phyloP scores from a whole-genome alignment of 2,113 vertebrate genomes.

The Microtus ochrogaster region DNA sequence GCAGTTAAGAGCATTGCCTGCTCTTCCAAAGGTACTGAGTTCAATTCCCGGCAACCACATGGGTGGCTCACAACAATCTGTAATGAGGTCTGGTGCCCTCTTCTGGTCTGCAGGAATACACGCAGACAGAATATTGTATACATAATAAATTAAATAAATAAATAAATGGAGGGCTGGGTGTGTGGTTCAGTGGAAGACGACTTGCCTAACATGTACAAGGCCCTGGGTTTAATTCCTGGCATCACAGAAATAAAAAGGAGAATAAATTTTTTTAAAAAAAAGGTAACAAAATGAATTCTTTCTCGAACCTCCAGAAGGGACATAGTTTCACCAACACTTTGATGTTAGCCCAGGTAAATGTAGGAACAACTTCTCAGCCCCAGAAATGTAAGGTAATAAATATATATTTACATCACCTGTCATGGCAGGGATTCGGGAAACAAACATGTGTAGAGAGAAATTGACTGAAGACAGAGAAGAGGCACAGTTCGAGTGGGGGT shows the following conservation, averaged over 20 bases:
- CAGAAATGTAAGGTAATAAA: conserved; percentile 6
- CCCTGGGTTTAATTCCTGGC: neutral
- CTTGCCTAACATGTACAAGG: neutral
- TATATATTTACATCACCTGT: neutral
- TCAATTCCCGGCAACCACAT: too few relatives aligned
- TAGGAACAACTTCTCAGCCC: conserved; percentile 14
- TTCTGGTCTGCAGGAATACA: too few relatives aligned
- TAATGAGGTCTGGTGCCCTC: too few relatives aligned
- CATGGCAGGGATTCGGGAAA: neutral
- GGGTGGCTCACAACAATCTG: too few relatives aligned
- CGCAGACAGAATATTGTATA: too few relatives aligned
- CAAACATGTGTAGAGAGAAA: conserved; percentile 33
- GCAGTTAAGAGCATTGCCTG: too few relatives aligned
- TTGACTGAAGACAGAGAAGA: neutral
- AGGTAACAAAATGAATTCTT: neutral
- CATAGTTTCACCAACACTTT: neutral
- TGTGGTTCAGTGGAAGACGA: neutral
- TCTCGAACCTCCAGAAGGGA: neutral
- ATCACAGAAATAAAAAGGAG: neutral
- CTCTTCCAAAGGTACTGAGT: too few relatives aligned
- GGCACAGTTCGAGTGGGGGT: neutral
- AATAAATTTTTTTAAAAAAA: neutral
- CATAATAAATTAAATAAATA: too few relatives aligned
- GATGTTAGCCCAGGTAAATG: neutral
- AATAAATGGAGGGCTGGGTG: neutral